Base-by-base conservation (phyloP, 2,797 vertebrate species). In the Ctenosaura bakeri region DNA sequence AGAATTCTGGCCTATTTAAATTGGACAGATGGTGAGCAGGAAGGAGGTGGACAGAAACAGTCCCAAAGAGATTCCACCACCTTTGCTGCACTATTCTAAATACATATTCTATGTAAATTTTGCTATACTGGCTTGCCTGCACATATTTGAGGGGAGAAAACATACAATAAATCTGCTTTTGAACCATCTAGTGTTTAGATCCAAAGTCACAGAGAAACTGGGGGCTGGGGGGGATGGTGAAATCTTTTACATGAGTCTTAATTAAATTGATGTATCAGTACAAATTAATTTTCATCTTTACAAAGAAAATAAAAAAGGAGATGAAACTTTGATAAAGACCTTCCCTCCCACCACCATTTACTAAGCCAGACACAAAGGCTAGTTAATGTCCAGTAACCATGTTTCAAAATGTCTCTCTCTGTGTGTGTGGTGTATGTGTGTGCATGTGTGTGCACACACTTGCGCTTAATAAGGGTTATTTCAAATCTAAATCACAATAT, bases 1-100 rank as follows among this genome's bases (percentile, higher is more conserved):
- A 80, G 46, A 94, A 86, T 76, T 86, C 91, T 96, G 90, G 78
- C 87, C 92, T 81, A 50, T 91, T 94, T 92, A 83, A 94, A 95
- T 91, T 20, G 92, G 92, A 79, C 66, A 93, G 78, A 93, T 90
- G 84, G 90, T 92, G 80, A 93, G 81, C 85, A 87, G 80, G 64
- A 80, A 94, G 42, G 54, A 94, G 89, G 32, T 62, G 94, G 32
- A 69, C 64, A 92, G 74, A 88, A 24, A 22, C 64, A 91, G 4
- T 88, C 1, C 24, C 77, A 22, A 84, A 69, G 86, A 92, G 84
- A 88, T 92, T 94, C 66, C 32, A 74, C 74, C 2, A 14, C 90
- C 91, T 93, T 81, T 88, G 83, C 80, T 87, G 83, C 73, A 83
- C 92, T 81, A 86, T 56, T 81, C 85, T 92, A 73, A 90, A 93